Evolutionary conservation across 1,140 invertebrate species (phyloP), one percentile per base, ranked within the genome.

Genomic region (Sycobia sp.): DNA sequence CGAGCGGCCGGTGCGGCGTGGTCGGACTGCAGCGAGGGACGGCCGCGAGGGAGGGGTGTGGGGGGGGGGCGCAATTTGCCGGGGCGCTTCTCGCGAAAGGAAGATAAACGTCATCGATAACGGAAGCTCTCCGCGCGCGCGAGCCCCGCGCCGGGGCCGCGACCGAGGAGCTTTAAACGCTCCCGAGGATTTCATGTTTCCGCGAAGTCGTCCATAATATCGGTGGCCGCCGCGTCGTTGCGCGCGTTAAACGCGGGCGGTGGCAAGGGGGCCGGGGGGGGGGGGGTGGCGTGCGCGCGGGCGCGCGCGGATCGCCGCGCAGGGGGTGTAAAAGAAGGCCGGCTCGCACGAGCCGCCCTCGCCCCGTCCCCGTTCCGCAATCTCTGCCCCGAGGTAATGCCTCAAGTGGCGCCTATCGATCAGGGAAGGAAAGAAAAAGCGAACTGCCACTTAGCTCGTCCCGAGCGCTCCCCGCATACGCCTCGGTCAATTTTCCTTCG

Each of bases 341-440:
- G 18, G 16, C 18, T 7, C 47, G 44, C 65, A 59, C 71, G 64
- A 72, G 70, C 65, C 57, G 25, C 10, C 10, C 13, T 13, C 47
- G 53, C 66, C 59, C 72, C 65, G 72, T 71, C 66, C 59, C 32
- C 54, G 47, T 36, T 58, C 62, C 65, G 64, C 67, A 68, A 75
- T 77, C 70, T 71, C 73, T 56, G 53, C 60, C 29, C 25, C 50
- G 60, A 46, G 66, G 53, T 73, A 72, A 71, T 73, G 71, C 70
- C 67, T 76, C 69, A 69, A 71, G 65, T 69, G 68, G 29, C n/a
- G n/a, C n/a, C n/a, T 76, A 76, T 77, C 69, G 72, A 76, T 73
- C 67, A 65, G 27, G 11, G 29, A 9, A 25, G 7, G 62, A 51
- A 67, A 50, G 60, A 70, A 62, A 65, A 25, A 32, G 47, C 58